Evolutionary conservation across 2,888 invertebrate species (phyloP).

Genomic region (Epirrita christyi): DNA sequence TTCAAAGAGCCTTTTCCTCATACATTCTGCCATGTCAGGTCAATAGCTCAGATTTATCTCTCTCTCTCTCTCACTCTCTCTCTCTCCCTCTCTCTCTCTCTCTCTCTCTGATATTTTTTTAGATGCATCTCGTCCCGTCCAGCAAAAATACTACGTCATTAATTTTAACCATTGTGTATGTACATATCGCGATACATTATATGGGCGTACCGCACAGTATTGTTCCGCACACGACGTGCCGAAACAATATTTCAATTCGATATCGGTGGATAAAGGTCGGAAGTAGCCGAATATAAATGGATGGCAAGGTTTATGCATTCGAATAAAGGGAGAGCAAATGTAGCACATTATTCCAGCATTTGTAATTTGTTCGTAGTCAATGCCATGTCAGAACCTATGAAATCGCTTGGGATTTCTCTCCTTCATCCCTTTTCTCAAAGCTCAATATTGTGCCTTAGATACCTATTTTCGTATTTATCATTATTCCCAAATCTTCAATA

Average conservation of each 20-base stretch:
- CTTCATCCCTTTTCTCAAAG: too few species aligned
- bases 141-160: conserved; percentile 37
- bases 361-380: conserved; percentile 20
- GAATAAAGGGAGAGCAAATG: conserved; percentile 66
- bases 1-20: too few species aligned
- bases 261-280: conserved; percentile 80
- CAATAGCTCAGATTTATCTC: too few species aligned
- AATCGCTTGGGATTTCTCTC: not conserved
- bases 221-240: conserved; percentile 67
- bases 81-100: too few species aligned
- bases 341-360: conserved; percentile 44
- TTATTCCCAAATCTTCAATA: too few species aligned
- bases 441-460: too few species aligned
- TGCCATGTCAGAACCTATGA: not conserved
- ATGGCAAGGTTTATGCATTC: conserved; percentile 75
- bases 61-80: too few species aligned
- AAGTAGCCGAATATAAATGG: conserved; percentile 81
- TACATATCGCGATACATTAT: conserved; percentile 35
- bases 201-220: conserved; percentile 43
- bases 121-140: too few species aligned
- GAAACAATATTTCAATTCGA: conserved; percentile 82
- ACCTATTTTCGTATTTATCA: too few species aligned
- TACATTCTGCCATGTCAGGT: too few species aligned
- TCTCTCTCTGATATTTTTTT: too few species aligned
- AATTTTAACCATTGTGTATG: conserved; percentile 45